Evolutionary conservation across 2,113 vertebrate species (phyloP), one percentile per base, ranked within the genome.

Genomic region (Megalops atlanticus): DNA sequence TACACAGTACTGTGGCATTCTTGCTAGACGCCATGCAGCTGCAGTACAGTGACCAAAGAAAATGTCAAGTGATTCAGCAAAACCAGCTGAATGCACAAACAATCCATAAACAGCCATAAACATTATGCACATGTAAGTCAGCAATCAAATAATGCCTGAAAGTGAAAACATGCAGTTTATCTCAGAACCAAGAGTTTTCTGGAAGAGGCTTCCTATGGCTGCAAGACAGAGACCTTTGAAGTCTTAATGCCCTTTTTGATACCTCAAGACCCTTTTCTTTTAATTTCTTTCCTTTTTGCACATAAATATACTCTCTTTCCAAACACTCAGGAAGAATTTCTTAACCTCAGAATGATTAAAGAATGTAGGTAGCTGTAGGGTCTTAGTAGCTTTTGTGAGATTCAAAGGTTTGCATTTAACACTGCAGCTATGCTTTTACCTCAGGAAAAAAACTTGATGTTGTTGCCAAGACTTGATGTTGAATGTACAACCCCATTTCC

Each of bases 271-370:
- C 10, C 15, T 35, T 8, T 11, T 71, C 36, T 71, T 35, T 71
- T 69, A 11, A 69, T 24, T 73, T 12, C 39, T 74, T 71, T 73
- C 94, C 93, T 94, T 94, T n/a, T n/a, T n/a, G n/a, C n/a, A n/a
- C n/a, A 80, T 84, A 88, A 93, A 93, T 54, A 91, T 75, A 79
- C 79, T 89, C 86, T 83, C 84, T 84, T 89, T 87, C 93, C 92
- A 87, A 92, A 89, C 89, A 94, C 93, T 95, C 94, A 95, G 94
- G 94, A 94, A 94, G 88, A 89, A 85, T 86, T 81, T 84, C 91
- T 91, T 93, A 91, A 95, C 91, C 93, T 95, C 92, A 92, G 85
- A 92, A 91, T 38, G 38, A 75, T 27, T 27, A 75, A 76, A 89
- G 90, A 90, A 92, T 91, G 91, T 92, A 49, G 77, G 85, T 3